phyloP scores from a whole-genome alignment of 2,113 vertebrate genomes.

The Leucopsar rothschildi region DNA sequence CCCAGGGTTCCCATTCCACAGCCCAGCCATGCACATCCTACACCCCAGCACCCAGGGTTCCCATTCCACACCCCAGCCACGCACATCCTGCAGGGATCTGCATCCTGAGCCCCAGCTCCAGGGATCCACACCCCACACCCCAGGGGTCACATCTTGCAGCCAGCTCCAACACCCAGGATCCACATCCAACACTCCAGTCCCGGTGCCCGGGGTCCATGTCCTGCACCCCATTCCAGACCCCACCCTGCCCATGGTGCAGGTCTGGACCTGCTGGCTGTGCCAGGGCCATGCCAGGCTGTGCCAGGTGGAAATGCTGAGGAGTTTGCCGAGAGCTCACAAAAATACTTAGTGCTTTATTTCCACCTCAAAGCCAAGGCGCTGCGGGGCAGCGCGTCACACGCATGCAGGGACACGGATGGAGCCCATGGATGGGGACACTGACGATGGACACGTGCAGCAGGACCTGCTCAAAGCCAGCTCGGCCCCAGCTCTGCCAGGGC shows the following conservation, averaged over 20 bases:
- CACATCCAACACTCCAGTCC: not conserved
- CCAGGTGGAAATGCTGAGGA: not conserved
- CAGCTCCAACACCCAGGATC: not conserved
- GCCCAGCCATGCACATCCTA: too few relatives aligned
- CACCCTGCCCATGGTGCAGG: not conserved
- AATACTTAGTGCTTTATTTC: constrained; percentile 37
- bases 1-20: not conserved
- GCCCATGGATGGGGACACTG: not conserved
- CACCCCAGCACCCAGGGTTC: not conserved
- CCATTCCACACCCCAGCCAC: accelerated
- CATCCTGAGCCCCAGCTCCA: not conserved
- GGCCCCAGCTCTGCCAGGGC: not conserved
- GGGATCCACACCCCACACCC: not conserved
- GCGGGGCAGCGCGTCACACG: not conserved
- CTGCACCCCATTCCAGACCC: not conserved
- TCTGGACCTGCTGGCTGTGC: accelerated
- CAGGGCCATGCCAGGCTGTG: accelerated
- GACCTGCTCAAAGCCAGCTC: accelerated
- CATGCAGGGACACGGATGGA: not conserved
- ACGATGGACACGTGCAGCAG: accelerated
- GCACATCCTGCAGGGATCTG: not conserved
- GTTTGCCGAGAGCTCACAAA: not conserved
- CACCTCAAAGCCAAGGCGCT: not conserved
- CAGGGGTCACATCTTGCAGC: not conserved
- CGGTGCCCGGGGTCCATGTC: accelerated